These are phyloP conservation scores for Meghimatium bilineatum DNA, from an alignment of 2,888 invertebrate species.

Conservation along the genomic window DNA sequence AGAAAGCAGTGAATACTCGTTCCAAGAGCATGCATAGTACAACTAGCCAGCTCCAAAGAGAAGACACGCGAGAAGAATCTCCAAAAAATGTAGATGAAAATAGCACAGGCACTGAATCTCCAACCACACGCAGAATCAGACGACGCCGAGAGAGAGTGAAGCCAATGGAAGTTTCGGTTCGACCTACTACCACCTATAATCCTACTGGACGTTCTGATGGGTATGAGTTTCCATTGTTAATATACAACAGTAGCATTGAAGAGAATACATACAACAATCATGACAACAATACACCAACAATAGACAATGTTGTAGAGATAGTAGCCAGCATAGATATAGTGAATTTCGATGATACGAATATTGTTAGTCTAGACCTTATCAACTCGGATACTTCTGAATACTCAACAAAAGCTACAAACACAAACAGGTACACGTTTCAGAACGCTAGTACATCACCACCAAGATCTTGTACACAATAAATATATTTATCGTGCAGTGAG, in stretches of 20 bases:
- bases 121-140: constrained; percentile 51
- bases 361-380: neutral
- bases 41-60: constrained; percentile 50
- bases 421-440: neutral
- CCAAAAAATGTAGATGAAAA: constrained; percentile 53
- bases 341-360: neutral
- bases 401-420: constrained; percentile 3
- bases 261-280: constrained; percentile 54
- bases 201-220: constrained; percentile 52
- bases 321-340: constrained; percentile 10
- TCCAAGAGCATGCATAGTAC: constrained; percentile 63
- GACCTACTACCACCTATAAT: constrained; percentile 61
- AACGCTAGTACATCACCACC: constrained; percentile 22
- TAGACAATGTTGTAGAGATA: neutral
- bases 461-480: neutral
- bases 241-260: constrained; percentile 71
- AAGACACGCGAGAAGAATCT: constrained; percentile 50
- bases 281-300: constrained; percentile 4
- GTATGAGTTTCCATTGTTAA: constrained; percentile 58
- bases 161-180: constrained; percentile 66
- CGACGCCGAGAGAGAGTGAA: constrained; percentile 65
- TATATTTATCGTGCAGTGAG: neutral
- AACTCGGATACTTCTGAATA: neutral
- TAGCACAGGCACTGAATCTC: constrained; percentile 40
- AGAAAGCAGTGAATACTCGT: constrained; percentile 73